Percentiles rank a stretch among this genome's conserved stretches.
These are phyloP conservation scores for Diorhabda sublineata DNA, from an alignment of 1,140 invertebrate species.

Conservation along the genomic window DNA sequence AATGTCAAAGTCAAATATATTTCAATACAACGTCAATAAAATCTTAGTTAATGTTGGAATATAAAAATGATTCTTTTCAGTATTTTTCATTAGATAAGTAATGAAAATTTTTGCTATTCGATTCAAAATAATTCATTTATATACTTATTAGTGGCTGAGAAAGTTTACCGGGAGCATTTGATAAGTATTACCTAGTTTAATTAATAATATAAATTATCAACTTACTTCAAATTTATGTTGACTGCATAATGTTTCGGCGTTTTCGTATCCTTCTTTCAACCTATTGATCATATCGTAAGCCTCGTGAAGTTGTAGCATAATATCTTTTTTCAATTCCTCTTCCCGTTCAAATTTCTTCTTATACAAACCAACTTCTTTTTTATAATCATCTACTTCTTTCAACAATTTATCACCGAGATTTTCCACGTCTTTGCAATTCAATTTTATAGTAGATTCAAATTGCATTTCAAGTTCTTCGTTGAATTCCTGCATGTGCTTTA, in stretches of 20 bases:
- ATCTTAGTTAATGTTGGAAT: too few relatives aligned
- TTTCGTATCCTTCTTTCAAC: constrained; percentile 20
- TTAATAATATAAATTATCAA: too few relatives aligned
- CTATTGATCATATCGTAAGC: constrained; percentile 24
- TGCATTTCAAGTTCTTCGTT: constrained; percentile 44
- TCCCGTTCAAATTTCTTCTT: constrained; percentile 16
- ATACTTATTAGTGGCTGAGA: too few relatives aligned
- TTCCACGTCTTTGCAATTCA: constrained; percentile 33
- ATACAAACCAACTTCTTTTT: constrained; percentile 19
- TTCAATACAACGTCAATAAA: too few relatives aligned
- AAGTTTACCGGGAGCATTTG: too few relatives aligned
- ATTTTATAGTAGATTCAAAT: constrained; percentile 34
- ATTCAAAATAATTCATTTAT: too few relatives aligned
- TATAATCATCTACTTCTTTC: constrained; percentile 24
- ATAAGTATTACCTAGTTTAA: too few relatives aligned
- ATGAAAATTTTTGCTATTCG: too few relatives aligned
- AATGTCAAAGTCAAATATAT: too few relatives aligned
- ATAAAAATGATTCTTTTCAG: too few relatives aligned
- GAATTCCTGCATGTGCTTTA: constrained; percentile 36
- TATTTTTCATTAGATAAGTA: too few relatives aligned
- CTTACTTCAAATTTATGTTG: constrained; percentile 23
- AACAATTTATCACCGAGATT: constrained; percentile 30
- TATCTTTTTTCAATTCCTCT: constrained; percentile 21
- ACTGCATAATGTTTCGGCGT: constrained; percentile 11
- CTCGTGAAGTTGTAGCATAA: constrained; percentile 22